A percentile compares a stretch with the other conserved stretches of the same genome.
Evolutionary conservation across 2,888 invertebrate genomes (phyloP).

Genomic region (Eupithecia subumbrata): DNA sequence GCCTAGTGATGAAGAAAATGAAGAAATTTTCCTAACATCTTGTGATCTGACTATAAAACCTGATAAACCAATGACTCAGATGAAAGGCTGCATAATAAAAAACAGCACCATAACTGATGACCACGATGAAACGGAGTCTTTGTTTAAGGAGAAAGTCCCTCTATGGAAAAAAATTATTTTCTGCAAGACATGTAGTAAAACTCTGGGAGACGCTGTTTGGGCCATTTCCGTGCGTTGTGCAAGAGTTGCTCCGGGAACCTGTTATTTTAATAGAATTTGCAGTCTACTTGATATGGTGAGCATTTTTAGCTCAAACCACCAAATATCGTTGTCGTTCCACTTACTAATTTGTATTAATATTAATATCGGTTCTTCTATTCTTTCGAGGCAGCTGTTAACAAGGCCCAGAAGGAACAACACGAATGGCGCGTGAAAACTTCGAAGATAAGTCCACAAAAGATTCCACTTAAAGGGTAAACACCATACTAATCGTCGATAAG

Average conservation of each 20-base stretch:
- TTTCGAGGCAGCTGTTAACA: constrained; percentile 60
- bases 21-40: constrained; percentile 66
- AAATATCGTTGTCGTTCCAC: neutral
- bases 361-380: constrained; percentile 31
- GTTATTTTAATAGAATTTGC: constrained; percentile 59
- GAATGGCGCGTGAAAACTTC: constrained; percentile 60
- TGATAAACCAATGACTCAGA: constrained; percentile 48
- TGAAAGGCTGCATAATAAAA: constrained; percentile 65
- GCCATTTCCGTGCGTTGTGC: constrained; percentile 73
- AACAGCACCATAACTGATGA: constrained; percentile 53
- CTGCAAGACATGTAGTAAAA: constrained; percentile 55
- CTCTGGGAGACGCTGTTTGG: constrained; percentile 60
- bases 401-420: constrained; percentile 59
- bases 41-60: constrained; percentile 65
- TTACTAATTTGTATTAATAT: neutral
- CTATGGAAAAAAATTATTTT: constrained; percentile 63
- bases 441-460: constrained; percentile 49
- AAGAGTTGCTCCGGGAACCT: constrained; percentile 57
- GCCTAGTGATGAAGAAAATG: constrained; percentile 52
- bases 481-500: neutral
- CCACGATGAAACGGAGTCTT: constrained; percentile 33
- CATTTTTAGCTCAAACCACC: neutral
- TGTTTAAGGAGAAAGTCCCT: constrained; percentile 31
- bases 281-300: constrained; percentile 63
- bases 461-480: constrained; percentile 50